Evolutionary conservation across 2,888 invertebrate species (phyloP).

Genomic region (Pandemis heparana): DNA sequence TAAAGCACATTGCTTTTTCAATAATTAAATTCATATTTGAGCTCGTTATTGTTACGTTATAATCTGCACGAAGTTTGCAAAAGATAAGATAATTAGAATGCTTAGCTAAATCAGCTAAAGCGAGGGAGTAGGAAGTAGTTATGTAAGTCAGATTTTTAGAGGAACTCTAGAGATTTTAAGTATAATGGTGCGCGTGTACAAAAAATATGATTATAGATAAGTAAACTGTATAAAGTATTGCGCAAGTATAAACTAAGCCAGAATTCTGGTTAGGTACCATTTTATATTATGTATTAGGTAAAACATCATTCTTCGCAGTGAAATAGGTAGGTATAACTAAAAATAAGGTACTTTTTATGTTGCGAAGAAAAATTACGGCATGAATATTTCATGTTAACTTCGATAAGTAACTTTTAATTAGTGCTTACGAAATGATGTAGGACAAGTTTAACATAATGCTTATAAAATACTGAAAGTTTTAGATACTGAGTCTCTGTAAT

Average conservation of each 20-base stretch:
- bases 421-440: not conserved
- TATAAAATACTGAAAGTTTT: not conserved
- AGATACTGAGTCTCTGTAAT: not conserved
- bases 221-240: too few relatives aligned
- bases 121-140: too few relatives aligned
- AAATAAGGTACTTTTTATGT: not conserved
- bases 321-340: not conserved
- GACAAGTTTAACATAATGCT: not conserved
- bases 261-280: too few relatives aligned
- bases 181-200: too few relatives aligned
- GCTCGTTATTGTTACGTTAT: not conserved
- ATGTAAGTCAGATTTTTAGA: too few relatives aligned
- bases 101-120: too few relatives aligned
- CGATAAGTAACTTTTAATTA: not conserved
- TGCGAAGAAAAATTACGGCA: not conserved
- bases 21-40: constrained; percentile 8
- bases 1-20: constrained; percentile 14
- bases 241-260: too few relatives aligned
- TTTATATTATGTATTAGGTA: not conserved
- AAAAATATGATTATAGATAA: too few relatives aligned
- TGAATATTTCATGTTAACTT: not conserved
- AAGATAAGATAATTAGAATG: too few relatives aligned
- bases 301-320: not conserved
- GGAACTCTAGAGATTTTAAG: too few relatives aligned
- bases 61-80: not conserved